Percentiles rank a stretch among this genome's conserved stretches.
These are phyloP conservation scores for Drosophila pseudotakahashii DNA, from an alignment of 2,888 invertebrate genomes.

Conservation along the genomic window DNA sequence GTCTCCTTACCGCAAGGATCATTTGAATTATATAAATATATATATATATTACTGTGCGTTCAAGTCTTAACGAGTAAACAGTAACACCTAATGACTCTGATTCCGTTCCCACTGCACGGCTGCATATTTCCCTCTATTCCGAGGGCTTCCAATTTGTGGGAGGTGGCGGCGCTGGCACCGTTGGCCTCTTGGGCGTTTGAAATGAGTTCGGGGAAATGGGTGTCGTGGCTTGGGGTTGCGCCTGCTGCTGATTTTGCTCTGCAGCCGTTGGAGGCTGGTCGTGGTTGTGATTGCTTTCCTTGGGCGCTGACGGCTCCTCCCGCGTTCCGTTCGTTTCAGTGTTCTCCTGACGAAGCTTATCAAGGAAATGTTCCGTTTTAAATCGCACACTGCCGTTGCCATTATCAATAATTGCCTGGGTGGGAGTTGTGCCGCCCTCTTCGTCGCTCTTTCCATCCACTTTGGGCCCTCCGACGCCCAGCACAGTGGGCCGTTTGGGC, in stretches of 20 bases:
- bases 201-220: constrained; percentile 80
- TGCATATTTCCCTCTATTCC: constrained; percentile 55
- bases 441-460: constrained; percentile 74
- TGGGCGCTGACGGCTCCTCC: constrained; percentile 41
- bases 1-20: constrained; percentile 27
- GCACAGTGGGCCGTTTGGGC: constrained; percentile 89
- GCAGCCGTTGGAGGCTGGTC: constrained; percentile 46
- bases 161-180: constrained; percentile 82
- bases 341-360: constrained; percentile 70
- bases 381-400: constrained; percentile 63
- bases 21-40: constrained; percentile 31
- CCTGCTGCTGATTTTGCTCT: constrained; percentile 41
- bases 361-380: constrained; percentile 73
- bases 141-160: constrained; percentile 76
- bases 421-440: constrained; percentile 65
- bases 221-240: constrained; percentile 69
- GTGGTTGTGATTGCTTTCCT: constrained; percentile 59
- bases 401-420: constrained; percentile 71
- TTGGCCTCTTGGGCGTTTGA: constrained; percentile 81
- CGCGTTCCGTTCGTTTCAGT: constrained; percentile 65
- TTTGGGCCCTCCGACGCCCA: constrained; percentile 53
- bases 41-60: constrained; percentile 65
- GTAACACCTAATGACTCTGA: constrained; percentile 56
- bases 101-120: neutral
- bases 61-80: constrained; percentile 49